Evolutionary conservation across 2,113 vertebrate genomes (phyloP).

Genomic region (Mionectes macconnelli): DNA sequence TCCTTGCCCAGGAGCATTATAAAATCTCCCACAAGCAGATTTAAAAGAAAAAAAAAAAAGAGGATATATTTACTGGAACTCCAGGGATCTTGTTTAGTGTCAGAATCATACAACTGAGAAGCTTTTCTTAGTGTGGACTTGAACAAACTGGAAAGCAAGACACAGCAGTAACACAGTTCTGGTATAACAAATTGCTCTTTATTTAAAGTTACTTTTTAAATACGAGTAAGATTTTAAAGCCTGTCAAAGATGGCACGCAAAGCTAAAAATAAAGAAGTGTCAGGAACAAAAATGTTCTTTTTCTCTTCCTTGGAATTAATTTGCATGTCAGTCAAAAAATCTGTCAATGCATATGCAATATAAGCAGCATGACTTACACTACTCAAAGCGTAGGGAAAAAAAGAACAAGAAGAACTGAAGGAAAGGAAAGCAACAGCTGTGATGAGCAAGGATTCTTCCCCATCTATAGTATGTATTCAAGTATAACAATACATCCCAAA

Average conservation of each 20-base stretch:
- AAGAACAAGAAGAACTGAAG: slow-evolving; percentile 69
- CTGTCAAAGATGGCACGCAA: slow-evolving; percentile 72
- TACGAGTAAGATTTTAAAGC: slow-evolving; percentile 70
- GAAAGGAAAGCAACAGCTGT: slow-evolving; percentile 65
- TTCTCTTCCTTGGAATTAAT: slow-evolving; percentile 76
- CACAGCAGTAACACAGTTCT: slow-evolving; percentile 56
- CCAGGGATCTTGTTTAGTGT: background rate
- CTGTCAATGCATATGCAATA: slow-evolving; percentile 72
- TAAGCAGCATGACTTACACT: slow-evolving; percentile 73
- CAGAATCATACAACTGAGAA: background rate
- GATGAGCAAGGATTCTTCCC: slow-evolving; percentile 63
- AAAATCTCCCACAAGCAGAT: background rate
- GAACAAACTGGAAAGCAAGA: slow-evolving; percentile 51
- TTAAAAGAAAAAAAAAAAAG: background rate
- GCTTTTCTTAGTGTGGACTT: slow-evolving; percentile 33
- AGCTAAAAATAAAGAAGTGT: slow-evolving; percentile 78
- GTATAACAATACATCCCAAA: slow-evolving; percentile 67
- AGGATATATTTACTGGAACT: background rate
- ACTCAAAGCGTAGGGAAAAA: slow-evolving; percentile 61
- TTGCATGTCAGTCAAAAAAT: slow-evolving; percentile 76
- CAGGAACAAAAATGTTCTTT: slow-evolving; percentile 76
- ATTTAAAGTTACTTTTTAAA: slow-evolving; percentile 73
- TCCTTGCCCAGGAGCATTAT: background rate
- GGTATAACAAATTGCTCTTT: slow-evolving; percentile 74
- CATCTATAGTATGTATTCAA: slow-evolving; percentile 47